Base-by-base conservation (phyloP, 2,888 invertebrate species). In the Eledona agricola region DNA sequence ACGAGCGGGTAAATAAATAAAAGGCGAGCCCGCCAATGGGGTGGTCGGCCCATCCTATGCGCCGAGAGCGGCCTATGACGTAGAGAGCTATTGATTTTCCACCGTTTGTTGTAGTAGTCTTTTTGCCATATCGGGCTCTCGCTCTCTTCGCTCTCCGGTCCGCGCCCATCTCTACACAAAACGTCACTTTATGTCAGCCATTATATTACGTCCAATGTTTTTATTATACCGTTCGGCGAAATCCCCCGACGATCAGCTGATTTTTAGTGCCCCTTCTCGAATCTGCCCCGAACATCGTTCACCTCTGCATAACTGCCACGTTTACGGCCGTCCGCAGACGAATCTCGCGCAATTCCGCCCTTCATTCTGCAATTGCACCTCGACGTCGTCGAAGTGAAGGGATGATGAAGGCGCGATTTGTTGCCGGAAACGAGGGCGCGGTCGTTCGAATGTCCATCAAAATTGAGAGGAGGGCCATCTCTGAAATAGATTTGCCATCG, bases 371-470 rank as follows among this genome's bases (percentile, higher is more conserved):
- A 32, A 34, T 34, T 19, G 20, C n/a, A 19, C 20, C 20, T n/a
- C 20, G n/a, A n/a, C n/a, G n/a, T n/a, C n/a, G n/a, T n/a, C n/a
- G n/a, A n/a, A 10, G 17, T 37, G 57, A 59, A 55, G 59, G 55
- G 55, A 59, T 58, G 71, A 72, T 72, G 73, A 74, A 71, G 72
- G 70, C 65, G 70, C 72, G 72, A 73, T 74, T 73, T 74, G 72
- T 70, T 68, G 67, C 65, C 64, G 66, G 70, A 69, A 72, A 72
- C 63, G 72, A 73, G 74, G 77, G 76, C 76, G 77, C 76, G 75
- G 76, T 74, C 75, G 73, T 74, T 73, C 67, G 69, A 62, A 72
- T 75, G 77, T 76, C 77, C 75, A 76, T 77, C 77, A 77, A 77
- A 76, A 76, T 77, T 72, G 76, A 76, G 77, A 73, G 74, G 75